Evolutionary conservation across 2,888 invertebrate genomes (phyloP).

Genomic region (Agapostemon virescens): DNA sequence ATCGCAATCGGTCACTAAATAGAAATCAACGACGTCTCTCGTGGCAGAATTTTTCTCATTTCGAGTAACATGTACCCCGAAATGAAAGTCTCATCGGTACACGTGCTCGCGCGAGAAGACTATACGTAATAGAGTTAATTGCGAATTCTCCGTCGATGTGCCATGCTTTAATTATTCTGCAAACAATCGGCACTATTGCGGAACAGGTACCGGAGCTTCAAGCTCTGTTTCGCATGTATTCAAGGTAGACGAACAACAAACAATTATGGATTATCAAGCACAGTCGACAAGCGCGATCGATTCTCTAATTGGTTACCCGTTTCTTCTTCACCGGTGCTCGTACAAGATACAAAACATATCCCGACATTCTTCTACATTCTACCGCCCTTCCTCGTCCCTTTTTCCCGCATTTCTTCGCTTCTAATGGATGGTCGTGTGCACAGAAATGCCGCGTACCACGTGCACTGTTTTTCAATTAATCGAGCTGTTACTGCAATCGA

Average conservation of each 20-base stretch:
- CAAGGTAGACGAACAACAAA: neutral
- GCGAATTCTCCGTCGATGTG: neutral
- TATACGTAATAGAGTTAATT: neutral
- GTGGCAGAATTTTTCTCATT: neutral
- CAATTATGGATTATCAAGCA: constrained; percentile 9
- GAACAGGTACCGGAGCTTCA: neutral
- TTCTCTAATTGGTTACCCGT: constrained; percentile 36
- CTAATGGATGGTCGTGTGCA: neutral
- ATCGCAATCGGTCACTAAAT: neutral
- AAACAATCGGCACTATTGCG: neutral
- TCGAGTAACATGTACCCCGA: neutral
- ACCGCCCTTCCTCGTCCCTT: neutral
- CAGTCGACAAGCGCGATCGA: constrained; percentile 23
- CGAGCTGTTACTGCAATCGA: neutral
- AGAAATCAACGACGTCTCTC: neutral
- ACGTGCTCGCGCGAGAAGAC: neutral
- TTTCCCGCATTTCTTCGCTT: neutral
- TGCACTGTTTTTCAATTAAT: neutral
- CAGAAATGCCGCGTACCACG: neutral
- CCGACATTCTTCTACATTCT: constrained; percentile 23
- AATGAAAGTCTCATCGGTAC: neutral
- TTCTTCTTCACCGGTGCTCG: constrained; percentile 1
- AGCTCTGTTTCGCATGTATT: neutral
- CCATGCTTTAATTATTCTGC: neutral
- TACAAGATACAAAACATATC: neutral